Conservation (phyloP, 2,888 invertebrate species). For the Chymomyza fuscimana region DNA sequence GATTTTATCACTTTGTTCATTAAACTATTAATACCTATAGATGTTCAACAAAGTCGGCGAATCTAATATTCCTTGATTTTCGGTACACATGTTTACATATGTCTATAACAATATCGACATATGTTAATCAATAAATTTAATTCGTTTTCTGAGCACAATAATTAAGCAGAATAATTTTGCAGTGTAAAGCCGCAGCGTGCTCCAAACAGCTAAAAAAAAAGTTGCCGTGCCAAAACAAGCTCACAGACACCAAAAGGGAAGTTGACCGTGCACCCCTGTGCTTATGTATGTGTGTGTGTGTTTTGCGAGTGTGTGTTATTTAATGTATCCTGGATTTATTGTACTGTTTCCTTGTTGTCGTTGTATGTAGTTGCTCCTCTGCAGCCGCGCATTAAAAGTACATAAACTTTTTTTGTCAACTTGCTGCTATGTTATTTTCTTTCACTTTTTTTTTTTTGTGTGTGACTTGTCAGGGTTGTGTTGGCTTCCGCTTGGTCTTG, state of each 20-base stretch:
- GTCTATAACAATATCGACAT: too few species aligned
- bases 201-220: constrained; percentile 30
- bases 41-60: too few species aligned
- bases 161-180: neutral
- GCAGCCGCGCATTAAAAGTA: constrained; percentile 63
- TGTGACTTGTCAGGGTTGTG: constrained; percentile 50
- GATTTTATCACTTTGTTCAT: too few species aligned
- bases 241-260: constrained; percentile 67
- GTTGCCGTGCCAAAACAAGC: constrained; percentile 60
- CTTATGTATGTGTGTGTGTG: constrained; percentile 34
- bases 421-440: constrained; percentile 14
- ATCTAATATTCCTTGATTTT: too few species aligned
- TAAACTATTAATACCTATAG: too few species aligned
- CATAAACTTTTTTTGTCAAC: constrained; percentile 54
- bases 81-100: too few species aligned
- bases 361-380: constrained; percentile 26
- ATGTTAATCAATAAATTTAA: too few species aligned
- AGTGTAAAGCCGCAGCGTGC: neutral
- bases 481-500: constrained; percentile 66
- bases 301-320: constrained; percentile 58
- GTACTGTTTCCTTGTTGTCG: constrained; percentile 62
- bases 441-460: constrained; percentile 13
- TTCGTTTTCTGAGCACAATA: neutral
- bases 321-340: constrained; percentile 76
- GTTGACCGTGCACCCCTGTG: constrained; percentile 63